phyloP scores from a whole-genome alignment of 92 coral and sea anemone genomes.

The Diadumene lineata region DNA sequence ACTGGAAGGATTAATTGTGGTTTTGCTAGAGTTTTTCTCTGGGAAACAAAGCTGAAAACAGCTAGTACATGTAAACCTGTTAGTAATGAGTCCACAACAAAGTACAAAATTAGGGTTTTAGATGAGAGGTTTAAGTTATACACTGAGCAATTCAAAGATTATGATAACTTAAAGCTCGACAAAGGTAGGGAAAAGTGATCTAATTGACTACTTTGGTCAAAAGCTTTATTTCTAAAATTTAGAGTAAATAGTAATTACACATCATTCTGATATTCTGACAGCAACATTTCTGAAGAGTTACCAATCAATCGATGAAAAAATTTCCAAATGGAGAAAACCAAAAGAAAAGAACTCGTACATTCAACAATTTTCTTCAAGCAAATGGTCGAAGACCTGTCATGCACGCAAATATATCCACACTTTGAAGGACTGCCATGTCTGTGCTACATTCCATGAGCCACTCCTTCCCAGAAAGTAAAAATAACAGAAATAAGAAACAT shows the following conservation, averaged over 20 bases:
- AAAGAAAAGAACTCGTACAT: constrained; percentile 30
- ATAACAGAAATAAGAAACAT: constrained; percentile 15
- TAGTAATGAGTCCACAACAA: constrained; percentile 4
- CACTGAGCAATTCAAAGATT: constrained; percentile 31
- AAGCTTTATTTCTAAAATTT: neutral
- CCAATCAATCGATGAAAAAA: constrained; percentile 37
- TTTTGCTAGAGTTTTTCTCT: constrained; percentile 28
- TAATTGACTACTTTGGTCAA: neutral
- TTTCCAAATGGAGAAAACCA: constrained; percentile 35
- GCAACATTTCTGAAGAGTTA: constrained; percentile 43
- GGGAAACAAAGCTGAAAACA: constrained; percentile 24
- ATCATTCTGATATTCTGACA: constrained; percentile 15
- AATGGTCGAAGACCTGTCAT: constrained; percentile 32
- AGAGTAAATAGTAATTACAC: constrained; percentile 10
- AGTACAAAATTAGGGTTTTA: constrained; percentile 13
- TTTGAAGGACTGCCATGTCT: constrained; percentile 31
- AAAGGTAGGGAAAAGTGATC: constrained; percentile 20
- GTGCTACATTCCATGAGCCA: constrained; percentile 30
- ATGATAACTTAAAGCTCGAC: constrained; percentile 25
- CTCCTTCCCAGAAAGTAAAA: constrained; percentile 44
- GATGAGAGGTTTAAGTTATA: constrained; percentile 27
- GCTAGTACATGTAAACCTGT: constrained; percentile 5
- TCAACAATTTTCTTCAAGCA: constrained; percentile 31
- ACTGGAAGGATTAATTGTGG: constrained; percentile 26
- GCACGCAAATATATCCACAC: constrained; percentile 29